Base-by-base conservation (phyloP, 2,888 invertebrate genomes). In the Leptopterna dolabrata region DNA sequence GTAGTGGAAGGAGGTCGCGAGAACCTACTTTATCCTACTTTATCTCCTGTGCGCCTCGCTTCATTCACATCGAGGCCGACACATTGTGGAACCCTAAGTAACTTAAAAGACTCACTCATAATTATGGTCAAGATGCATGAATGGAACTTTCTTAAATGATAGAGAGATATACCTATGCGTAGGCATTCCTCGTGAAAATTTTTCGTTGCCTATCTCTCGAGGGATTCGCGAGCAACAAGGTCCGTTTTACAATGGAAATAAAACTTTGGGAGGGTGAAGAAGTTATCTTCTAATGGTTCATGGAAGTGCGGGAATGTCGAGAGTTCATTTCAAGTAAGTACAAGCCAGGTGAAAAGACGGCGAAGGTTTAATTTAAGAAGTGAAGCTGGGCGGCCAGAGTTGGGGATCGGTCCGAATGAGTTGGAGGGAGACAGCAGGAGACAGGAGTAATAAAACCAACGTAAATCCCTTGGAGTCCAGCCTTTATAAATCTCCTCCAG, bases 391-490 rank as follows among this genome's bases (percentile, higher is more conserved):
- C 36, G 36, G 2, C 36, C 36, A 36, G 36, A 36, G 6, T 4
- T 55, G 63, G 24, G 63, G 63, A 63, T 27, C 7, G 63, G 24
- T 11, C 63, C 63, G 63, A 63, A 27, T 63, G 63, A 63, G 63
- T 24, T 63, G 24, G 11, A 63, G 63, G 63, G 24, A 63, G 63
- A 24, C 0, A 7, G 63, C 27, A 63, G 73, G 9, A 36, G 73
- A 73, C 73, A 14, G 36, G 73, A 30, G 73, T 73, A 73, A 73
- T 73, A 36, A 73, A 41, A 73, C 73, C 73, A 41, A 29, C 73
- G 73, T 73, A 73, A 73, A 73, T 73, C 73, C 73, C 36, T 73
- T 36, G 36, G 73, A 41, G 73, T 73, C 73, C 73, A 73, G 41
- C 73, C 73, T 73, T 73, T 73, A 73, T 73, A 73, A 73, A 73